Base-by-base conservation (phyloP, 2,888 invertebrate genomes). In the Acanthacorydalis orientalis region DNA sequence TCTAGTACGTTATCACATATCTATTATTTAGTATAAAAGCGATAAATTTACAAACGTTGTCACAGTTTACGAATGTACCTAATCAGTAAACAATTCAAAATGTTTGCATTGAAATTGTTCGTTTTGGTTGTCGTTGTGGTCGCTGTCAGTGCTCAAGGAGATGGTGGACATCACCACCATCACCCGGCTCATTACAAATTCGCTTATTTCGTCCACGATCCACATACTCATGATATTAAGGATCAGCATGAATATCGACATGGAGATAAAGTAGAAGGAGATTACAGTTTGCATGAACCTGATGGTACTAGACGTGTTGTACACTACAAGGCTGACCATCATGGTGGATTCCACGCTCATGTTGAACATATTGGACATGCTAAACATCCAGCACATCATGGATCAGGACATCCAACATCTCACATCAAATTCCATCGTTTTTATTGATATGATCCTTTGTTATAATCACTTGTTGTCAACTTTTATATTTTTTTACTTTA, bases 291-390 rank as follows among this genome's bases (percentile, higher is more conserved):
- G 16, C 37, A 53, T 31, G 53, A 53, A 42, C 50, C 49, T 34
- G 54, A 53, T 47, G 51, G 55, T 49, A 50, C 55, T 44, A 52
- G 51, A 14, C 55, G 57, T 16, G 50, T 51, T 31, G 57, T 57
- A 23, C 53, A 57, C 43, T 58, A 58, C 51, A 53, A 51, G 41
- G 54, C 57, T 35, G 58, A 58, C 46, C 51, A 54, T 39, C 51
- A 51, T 31, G 51, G 50, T 41, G 53, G 53, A 31, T 53, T 55
- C 48, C 53, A 54, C 42, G 55, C 55, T 46, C 46, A 53, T 40
- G 54, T 55, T n/a, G 47, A 51, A 40, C 48, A 51, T 35, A 47
- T 51, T 6, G 54, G 52, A 14, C 54, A 52, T 31, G 52, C 51
- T 45, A 41, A 16, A 39, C 39, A 39, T 39, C 12, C 39, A 10